Conservation (phyloP, 1,140 invertebrate species). For the Pseudachorutes palmiensis region DNA sequence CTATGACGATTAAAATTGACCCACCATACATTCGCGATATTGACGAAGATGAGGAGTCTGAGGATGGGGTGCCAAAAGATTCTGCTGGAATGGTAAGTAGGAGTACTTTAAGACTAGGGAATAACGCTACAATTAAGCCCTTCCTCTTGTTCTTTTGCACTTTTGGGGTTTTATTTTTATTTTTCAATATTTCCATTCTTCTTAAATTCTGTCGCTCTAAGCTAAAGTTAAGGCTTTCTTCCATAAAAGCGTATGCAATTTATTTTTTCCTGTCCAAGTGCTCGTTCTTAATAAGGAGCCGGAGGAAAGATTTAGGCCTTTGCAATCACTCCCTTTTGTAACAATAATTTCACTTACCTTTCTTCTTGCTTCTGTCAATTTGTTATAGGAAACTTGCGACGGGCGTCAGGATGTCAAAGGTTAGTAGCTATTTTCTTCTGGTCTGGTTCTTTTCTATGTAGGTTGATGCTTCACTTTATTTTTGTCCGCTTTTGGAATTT, state of each 20-base stretch:
- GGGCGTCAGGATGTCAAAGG: constrained; percentile 30
- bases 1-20: constrained; percentile 41
- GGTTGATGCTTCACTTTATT: no score
- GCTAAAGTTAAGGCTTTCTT: no score
- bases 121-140: no score
- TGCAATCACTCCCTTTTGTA: no score
- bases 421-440: constrained; percentile 19
- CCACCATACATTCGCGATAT: constrained; percentile 40
- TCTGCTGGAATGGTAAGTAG: background rate
- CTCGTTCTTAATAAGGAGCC: background rate
- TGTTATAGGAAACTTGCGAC: constrained; percentile 30
- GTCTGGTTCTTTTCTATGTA: constrained; percentile 3
- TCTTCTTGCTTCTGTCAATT: constrained; percentile 28
- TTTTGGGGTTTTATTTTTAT: background rate
- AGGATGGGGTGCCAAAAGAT: constrained; percentile 23
- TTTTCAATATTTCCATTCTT: background rate
- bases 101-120: constrained; percentile 11
- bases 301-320: no score
- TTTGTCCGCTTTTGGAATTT: no score
- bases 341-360: constrained; percentile 16
- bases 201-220: no score
- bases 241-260: background rate
- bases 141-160: no score
- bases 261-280: background rate
- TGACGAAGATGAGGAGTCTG: constrained; percentile 37